A percentile compares a stretch with the other conserved stretches of the same genome.
phyloP scores from a whole-genome alignment of 2,113 vertebrate genomes.

The Aleadryas rufinucha region DNA sequence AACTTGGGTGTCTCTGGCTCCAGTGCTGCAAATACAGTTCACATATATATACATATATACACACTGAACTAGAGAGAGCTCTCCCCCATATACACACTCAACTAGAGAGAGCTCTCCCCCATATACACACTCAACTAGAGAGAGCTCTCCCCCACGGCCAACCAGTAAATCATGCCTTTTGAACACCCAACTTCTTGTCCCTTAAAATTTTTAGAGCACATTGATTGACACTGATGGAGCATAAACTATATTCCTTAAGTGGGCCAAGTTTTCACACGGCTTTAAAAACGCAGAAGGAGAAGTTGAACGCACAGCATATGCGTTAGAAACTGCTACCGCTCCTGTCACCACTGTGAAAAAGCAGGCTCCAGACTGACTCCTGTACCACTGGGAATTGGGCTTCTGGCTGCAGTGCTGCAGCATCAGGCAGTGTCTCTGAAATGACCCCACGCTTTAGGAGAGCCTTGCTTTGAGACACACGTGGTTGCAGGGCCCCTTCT shows the following conservation, averaged over 20 bases:
- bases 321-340: not conserved
- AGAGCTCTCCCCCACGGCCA: not conserved
- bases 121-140: not conserved
- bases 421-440: not conserved
- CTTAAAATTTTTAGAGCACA: not conserved
- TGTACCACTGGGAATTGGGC: not conserved
- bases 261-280: not conserved
- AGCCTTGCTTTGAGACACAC: not conserved
- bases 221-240: not conserved
- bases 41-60: not conserved
- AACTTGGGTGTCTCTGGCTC: not conserved
- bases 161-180: not conserved
- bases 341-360: not conserved
- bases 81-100: not conserved
- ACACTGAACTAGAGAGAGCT: not conserved
- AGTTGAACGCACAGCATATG: fast-evolving
- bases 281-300: not conserved
- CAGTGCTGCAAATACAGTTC: not conserved
- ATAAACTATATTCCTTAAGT: not conserved
- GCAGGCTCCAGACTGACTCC: not conserved
- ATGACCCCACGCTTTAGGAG: not conserved
- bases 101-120: not conserved
- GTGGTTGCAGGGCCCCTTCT: not conserved
- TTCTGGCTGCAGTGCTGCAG: not conserved
- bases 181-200: not conserved